Base-by-base conservation (phyloP, 1,140 invertebrate genomes). In the Heliconius melpomene region DNA sequence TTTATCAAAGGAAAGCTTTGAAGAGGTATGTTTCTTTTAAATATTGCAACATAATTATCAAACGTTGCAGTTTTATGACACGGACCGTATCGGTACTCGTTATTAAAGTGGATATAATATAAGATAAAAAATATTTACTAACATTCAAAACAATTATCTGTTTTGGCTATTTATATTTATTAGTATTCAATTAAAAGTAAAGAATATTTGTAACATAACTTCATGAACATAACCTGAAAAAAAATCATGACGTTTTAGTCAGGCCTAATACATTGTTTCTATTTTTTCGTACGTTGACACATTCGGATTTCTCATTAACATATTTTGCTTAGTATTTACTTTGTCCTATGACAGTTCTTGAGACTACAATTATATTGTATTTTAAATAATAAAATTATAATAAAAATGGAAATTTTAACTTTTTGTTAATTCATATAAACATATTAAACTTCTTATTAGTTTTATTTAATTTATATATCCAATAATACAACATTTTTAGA, bases 11-110 rank as follows among this genome's bases (percentile, higher is more conserved):
- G 77, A 84, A 71, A 79, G 57, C 78, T 78, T 83, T 82, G 77
- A 82, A 26, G 85, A 84, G 81, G 85, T 87, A 85, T 76, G 83
- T 81, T 57, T 72, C 60, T 54, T 72, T 32, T 46, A 60, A 32
- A 78, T 72, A 57, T 36, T 75, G 54, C 50, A 75, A 54, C 36
- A 78, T 9, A 26, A 40, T 72, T 73, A 78, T 32, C n/a, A 60
- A 57, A 40, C n/a, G 72, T 57, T 57, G 7, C 40, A 50, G 23
- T 29, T 77, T 77, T 40, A n/a, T 72, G 72, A 46, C 72, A 57
- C 52, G 8, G 18, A 78, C 52, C n/a, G 77, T 73, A 74, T 26
- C 66, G 23, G 26, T 29, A 66, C 23, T 66, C 9, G 13, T 23
- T 11, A 26, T 66, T 66, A 66, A 60, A 26, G 60, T 29, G 26